Percentiles rank a stretch among this genome's conserved stretches.
Evolutionary conservation across 2,113 vertebrate genomes (phyloP).

Genomic region (Prolemur simus): DNA sequence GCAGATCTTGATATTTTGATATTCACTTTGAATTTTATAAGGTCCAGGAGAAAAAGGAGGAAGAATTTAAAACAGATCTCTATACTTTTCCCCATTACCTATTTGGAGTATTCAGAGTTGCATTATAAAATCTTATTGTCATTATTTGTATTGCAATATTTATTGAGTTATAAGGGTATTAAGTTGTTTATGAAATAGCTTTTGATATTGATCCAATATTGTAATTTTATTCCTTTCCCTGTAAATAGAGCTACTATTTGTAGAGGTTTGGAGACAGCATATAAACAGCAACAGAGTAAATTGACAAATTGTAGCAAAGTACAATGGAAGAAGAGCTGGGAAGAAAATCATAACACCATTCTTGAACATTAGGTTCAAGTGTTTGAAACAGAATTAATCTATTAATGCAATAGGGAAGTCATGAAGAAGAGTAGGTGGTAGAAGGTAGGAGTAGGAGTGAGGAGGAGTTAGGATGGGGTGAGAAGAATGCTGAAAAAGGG

Average conservation of each 20-base stretch:
- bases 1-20: not conserved
- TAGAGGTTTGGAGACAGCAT: not conserved
- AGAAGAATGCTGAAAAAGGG: fast-evolving
- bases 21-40: not conserved
- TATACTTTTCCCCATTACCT: not conserved
- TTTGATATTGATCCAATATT: not conserved
- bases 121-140: not conserved
- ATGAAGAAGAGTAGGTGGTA: not conserved
- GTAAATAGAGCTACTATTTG: not conserved
- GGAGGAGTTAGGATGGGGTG: not conserved
- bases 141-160: not conserved
- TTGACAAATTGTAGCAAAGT: not conserved
- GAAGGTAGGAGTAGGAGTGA: not conserved
- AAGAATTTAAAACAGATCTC: not conserved
- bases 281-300: not conserved
- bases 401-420: not conserved
- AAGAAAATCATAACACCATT: not conserved
- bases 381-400: not conserved
- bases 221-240: not conserved
- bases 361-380: not conserved
- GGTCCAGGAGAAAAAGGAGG: not conserved
- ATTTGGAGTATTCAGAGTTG: not conserved
- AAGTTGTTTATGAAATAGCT: not conserved
- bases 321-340: not conserved
- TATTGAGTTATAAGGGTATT: not conserved